Conservation (phyloP, 2,888 invertebrate species). For the Teinopalpus imperialis region DNA sequence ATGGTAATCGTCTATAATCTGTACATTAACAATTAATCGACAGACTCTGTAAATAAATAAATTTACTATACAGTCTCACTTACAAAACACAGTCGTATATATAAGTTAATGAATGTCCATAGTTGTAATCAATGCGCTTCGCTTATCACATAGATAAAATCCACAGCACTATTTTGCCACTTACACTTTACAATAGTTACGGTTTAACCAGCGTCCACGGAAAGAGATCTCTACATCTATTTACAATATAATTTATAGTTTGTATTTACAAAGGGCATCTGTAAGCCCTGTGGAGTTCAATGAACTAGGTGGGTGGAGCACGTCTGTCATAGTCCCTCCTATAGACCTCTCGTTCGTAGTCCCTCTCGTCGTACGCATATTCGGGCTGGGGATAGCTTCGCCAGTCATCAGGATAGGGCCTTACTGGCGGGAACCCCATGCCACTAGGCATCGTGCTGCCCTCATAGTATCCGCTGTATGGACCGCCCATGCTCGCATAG, state of each 20-base stretch:
- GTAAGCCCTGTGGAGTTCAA: constrained; percentile 19
- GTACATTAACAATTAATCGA: constrained; percentile 70
- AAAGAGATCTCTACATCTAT: constrained; percentile 60
- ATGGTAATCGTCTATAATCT: constrained; percentile 64
- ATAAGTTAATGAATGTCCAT: constrained; percentile 46
- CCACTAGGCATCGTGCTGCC: constrained; percentile 68
- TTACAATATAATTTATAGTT: constrained; percentile 58
- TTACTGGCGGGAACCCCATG: constrained; percentile 76
- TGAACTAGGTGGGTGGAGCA: constrained; percentile 80
- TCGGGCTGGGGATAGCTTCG: constrained; percentile 73
- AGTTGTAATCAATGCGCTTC: constrained; percentile 62
- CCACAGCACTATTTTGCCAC: constrained; percentile 80
- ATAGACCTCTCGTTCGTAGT: constrained; percentile 81
- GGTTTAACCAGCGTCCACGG: constrained; percentile 59
- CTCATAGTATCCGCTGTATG: constrained; percentile 69
- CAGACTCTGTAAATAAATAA: constrained; percentile 75
- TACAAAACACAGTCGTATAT: constrained; percentile 63
- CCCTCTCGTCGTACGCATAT: constrained; percentile 79
- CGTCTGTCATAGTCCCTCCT: constrained; percentile 85
- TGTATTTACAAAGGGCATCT: constrained; percentile 58
- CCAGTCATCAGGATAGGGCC: constrained; percentile 75
- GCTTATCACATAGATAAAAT: constrained; percentile 78
- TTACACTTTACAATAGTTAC: constrained; percentile 67
- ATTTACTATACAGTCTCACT: constrained; percentile 76
- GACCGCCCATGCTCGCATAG: constrained; percentile 73